Conservation (phyloP, 2,113 vertebrate species). For the Zosterops japonicus region DNA sequence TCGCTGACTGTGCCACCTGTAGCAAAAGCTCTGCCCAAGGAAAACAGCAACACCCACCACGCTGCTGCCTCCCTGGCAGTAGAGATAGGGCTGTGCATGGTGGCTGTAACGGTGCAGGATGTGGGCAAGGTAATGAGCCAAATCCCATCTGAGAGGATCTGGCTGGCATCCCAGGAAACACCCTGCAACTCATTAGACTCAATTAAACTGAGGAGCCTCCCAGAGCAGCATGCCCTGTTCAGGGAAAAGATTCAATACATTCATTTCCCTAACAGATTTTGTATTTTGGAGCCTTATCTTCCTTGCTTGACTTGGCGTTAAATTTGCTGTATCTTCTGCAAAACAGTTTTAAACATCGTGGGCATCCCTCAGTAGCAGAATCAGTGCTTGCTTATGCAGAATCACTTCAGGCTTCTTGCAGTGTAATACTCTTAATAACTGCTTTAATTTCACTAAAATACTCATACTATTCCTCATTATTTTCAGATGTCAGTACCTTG, state of each 20-base stretch:
- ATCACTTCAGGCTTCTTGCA: neutral
- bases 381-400: neutral
- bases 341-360: neutral
- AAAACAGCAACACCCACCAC: slow-evolving; percentile 49
- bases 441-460: neutral
- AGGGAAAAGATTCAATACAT: neutral
- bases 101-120: neutral
- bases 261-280: neutral
- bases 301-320: neutral
- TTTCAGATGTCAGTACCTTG: neutral
- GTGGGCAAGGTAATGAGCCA: slow-evolving; percentile 8
- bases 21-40: slow-evolving; percentile 36
- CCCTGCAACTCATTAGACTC: slow-evolving; percentile 39
- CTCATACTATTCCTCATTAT: neutral
- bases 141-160: neutral
- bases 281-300: neutral
- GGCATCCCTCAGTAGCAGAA: neutral
- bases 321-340: slow-evolving; percentile 18
- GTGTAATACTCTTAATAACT: neutral
- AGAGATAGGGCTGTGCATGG: slow-evolving; percentile 29
- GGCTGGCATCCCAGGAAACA: slow-evolving; percentile 51
- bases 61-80: slow-evolving; percentile 44
- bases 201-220: slow-evolving; percentile 46
- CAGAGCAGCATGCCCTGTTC: neutral
- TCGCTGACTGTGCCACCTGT: neutral